These are phyloP conservation scores for Anguilla pacifica DNA, from an alignment of 2,797 vertebrate genomes.

Conservation along the genomic window DNA sequence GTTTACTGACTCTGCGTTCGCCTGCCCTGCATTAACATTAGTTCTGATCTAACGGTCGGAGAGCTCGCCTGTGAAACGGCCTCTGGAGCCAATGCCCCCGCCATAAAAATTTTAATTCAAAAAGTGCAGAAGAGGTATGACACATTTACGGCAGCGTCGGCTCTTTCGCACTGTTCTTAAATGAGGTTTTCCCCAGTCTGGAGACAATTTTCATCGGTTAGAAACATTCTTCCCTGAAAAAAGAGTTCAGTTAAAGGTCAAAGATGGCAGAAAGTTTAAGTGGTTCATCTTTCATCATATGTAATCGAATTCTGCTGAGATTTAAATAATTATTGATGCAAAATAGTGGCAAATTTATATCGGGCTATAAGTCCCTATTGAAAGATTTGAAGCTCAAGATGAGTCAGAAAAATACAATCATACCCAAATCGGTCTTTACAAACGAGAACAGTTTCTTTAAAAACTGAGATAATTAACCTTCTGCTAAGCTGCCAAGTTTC, in stretches of 20 bases:
- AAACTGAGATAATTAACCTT: constrained; percentile 49
- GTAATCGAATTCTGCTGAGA: background rate
- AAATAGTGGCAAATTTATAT: background rate
- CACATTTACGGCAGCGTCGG: background rate
- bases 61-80: background rate
- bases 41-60: background rate
- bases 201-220: background rate
- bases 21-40: background rate
- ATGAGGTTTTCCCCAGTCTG: background rate
- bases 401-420: constrained; percentile 40
- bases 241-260: background rate
- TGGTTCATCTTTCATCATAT: background rate
- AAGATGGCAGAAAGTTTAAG: background rate
- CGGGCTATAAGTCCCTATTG: background rate
- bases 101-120: background rate
- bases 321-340: constrained; percentile 18
- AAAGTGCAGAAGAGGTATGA: background rate
- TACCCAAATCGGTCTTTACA: constrained; percentile 31
- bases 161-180: background rate
- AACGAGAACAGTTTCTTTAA: constrained; percentile 24
- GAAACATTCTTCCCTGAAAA: background rate
- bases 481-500: constrained; percentile 5
- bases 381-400: constrained; percentile 21
- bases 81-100: background rate
- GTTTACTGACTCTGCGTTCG: background rate